A percentile compares a stretch with the other conserved stretches of the same genome.
Conservation (phyloP, 2,113 vertebrate species). For the Oreochromis tanganicae region DNA sequence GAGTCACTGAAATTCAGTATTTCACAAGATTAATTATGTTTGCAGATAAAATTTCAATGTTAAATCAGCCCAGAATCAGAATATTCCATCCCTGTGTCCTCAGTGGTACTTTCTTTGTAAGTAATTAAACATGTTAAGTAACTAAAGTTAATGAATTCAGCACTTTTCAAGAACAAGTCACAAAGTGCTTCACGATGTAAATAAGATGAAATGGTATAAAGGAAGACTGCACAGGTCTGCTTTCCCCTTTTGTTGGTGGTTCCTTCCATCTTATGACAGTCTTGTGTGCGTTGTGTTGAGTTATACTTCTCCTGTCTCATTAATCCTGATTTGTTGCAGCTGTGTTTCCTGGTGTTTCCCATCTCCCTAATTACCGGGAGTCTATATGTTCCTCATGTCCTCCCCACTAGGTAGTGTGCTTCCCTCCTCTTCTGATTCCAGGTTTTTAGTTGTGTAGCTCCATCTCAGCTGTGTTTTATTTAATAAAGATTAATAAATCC, state of each 20-base stretch:
- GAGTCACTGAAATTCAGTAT: not conserved
- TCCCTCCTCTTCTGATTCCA: not conserved
- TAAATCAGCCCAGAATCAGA: not conserved
- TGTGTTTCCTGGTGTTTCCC: not conserved
- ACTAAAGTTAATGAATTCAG: not conserved
- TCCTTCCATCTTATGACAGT: not conserved
- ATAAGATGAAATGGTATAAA: not conserved
- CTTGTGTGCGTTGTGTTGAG: not conserved
- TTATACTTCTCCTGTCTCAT: not conserved
- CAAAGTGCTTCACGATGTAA: not conserved
- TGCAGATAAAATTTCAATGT: not conserved
- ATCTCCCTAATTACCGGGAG: not conserved
- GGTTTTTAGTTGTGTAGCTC: not conserved
- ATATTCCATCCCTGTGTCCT: not conserved
- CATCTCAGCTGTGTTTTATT: not conserved
- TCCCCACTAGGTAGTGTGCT: not conserved
- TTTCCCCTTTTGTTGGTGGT: accelerated
- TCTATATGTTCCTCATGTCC: not conserved
- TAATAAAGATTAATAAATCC: not conserved
- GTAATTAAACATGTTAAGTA: not conserved
- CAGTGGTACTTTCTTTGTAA: not conserved
- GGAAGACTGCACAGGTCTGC: not conserved
- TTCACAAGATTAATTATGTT: not conserved
- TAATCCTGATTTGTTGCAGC: not conserved
- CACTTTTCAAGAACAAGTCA: not conserved